These are phyloP conservation scores for Nyctalus aviator DNA, from an alignment of 2,797 vertebrate species.

Conservation along the genomic window DNA sequence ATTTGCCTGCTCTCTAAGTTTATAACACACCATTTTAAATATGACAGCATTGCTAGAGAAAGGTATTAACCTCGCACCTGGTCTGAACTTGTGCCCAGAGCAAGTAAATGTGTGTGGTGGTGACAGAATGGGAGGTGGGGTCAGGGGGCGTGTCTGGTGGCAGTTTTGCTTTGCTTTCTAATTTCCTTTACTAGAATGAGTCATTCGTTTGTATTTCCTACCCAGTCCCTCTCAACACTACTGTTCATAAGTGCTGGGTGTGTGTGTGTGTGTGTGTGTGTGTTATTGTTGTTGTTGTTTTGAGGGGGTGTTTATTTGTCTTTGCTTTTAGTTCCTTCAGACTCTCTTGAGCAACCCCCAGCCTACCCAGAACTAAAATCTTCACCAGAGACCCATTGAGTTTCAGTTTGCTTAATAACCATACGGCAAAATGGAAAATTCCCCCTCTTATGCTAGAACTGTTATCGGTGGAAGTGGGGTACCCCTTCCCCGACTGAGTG, in stretches of 20 bases:
- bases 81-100: background rate
- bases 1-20: constrained; percentile 6
- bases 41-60: background rate
- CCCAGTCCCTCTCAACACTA: background rate
- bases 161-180: constrained; percentile 7
- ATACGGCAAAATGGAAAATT: background rate
- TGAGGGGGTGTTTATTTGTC: too few relatives aligned
- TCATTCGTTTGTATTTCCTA: background rate
- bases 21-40: constrained; percentile 38
- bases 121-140: background rate
- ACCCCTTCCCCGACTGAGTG: too few relatives aligned
- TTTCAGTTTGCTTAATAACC: background rate
- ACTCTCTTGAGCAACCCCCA: background rate
- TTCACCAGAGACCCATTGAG: background rate
- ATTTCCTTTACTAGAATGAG: constrained; percentile 15
- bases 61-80: constrained; percentile 32
- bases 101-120: background rate
- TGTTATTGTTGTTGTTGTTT: too few relatives aligned
- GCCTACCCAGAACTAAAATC: background rate
- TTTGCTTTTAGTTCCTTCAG: background rate
- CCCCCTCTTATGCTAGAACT: background rate
- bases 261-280: too few relatives aligned
- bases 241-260: background rate
- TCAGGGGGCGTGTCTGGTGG: background rate
- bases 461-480: too few relatives aligned